Evolutionary conservation across 1,140 invertebrate species (phyloP).

Genomic region (Apis florea): DNA sequence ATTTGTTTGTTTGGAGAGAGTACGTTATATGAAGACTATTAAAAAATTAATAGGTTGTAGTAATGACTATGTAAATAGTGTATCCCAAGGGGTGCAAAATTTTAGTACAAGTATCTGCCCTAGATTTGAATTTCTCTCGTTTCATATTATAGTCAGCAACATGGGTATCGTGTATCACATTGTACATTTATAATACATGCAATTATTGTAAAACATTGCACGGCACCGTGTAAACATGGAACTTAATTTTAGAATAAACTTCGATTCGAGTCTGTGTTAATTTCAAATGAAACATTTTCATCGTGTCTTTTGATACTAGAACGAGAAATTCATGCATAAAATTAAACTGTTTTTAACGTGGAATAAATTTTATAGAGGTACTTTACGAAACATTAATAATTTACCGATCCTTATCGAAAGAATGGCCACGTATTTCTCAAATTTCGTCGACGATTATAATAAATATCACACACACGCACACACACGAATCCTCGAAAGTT

Average conservation of each 20-base stretch:
- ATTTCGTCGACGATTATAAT: too few species aligned
- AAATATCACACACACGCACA: too few species aligned
- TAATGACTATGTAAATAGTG: neutral
- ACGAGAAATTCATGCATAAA: conserved; percentile 6
- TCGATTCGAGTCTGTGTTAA: neutral
- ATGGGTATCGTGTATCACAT: neutral
- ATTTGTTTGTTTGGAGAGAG: too few species aligned
- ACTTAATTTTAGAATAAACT: neutral
- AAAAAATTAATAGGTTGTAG: neutral
- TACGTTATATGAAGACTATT: neutral
- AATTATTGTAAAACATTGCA: neutral
- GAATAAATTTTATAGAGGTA: too few species aligned
- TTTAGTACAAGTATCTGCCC: neutral
- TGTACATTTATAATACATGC: neutral
- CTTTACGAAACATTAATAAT: too few species aligned
- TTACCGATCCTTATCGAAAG: too few species aligned
- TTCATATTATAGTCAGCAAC: neutral
- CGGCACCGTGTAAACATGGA: neutral
- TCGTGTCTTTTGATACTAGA: neutral
- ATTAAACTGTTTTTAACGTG: neutral
- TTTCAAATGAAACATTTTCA: neutral
- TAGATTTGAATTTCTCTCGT: conserved; percentile 1
- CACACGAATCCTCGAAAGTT: too few species aligned
- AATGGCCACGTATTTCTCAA: too few species aligned
- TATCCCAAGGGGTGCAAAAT: neutral